A percentile compares a stretch with the other conserved stretches of the same genome.
These are phyloP conservation scores for Sebastes schlegelii DNA, from an alignment of 2,113 vertebrate genomes.

Conservation along the genomic window DNA sequence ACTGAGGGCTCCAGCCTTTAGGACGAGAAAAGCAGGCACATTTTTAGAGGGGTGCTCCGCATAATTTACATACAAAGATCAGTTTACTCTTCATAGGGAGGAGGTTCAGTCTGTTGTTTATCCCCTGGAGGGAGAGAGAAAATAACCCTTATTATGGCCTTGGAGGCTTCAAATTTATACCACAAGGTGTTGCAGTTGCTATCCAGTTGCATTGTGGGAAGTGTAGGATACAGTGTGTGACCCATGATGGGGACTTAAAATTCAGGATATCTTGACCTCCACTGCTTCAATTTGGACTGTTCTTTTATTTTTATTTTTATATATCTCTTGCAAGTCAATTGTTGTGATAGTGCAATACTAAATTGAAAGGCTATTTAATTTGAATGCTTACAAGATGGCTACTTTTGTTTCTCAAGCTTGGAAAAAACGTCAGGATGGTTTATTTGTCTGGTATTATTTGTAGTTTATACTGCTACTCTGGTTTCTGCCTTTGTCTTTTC, in stretches of 20 bases:
- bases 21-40: no score
- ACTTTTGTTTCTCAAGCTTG: no score
- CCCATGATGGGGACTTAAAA: background rate
- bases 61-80: background rate
- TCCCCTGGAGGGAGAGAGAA: background rate
- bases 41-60: background rate
- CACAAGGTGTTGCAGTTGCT: background rate
- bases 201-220: conserved; percentile 10
- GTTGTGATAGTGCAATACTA: background rate
- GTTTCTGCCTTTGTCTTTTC: no score
- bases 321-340: background rate
- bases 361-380: no score
- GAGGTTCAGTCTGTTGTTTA: background rate
- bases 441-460: no score
- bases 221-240: background rate
- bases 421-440: no score
- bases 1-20: background rate
- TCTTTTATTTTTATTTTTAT: background rate
- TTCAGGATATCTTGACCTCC: background rate
- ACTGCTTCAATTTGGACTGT: background rate
- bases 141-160: background rate
- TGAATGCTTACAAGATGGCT: no score
- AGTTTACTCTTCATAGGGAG: background rate
- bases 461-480: no score
- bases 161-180: background rate